Conservation (phyloP, 1,140 invertebrate genomes). For the Phenacoccus solenopsis region DNA sequence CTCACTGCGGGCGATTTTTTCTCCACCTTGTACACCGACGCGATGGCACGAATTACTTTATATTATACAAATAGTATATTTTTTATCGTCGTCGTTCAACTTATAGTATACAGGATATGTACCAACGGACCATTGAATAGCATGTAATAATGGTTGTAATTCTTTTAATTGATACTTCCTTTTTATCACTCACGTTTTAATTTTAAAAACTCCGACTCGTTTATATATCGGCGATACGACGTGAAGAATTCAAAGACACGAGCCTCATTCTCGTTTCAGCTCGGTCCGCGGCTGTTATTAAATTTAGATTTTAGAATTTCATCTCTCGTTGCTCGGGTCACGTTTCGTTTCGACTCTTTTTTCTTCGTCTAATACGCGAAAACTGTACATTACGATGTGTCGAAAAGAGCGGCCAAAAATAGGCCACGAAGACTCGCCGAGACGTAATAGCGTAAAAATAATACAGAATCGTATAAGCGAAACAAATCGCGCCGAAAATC, state of each 20-base stretch:
- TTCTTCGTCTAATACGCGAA: not conserved
- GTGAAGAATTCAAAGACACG: conserved; percentile 2
- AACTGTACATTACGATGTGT: no score
- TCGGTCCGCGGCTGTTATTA: not conserved
- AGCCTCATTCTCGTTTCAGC: not conserved
- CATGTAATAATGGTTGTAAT: not conserved
- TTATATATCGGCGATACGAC: not conserved
- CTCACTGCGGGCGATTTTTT: no score
- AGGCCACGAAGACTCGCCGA: no score
- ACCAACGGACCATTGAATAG: no score
- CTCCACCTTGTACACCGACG: not conserved
- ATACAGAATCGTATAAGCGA: no score
- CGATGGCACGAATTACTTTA: no score
- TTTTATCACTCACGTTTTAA: conserved; percentile 13
- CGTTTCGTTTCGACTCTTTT: not conserved
- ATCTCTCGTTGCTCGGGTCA: not conserved
- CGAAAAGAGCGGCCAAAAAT: no score
- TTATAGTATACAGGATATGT: no score
- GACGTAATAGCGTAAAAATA: no score
- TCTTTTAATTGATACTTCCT: conserved; percentile 15
- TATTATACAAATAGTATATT: no score
- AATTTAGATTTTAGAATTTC: not conserved
- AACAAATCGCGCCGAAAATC: no score
- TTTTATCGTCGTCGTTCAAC: no score
- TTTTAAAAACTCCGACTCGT: not conserved